Conservation (phyloP, 2,797 vertebrate genomes). For the Diplodus puntazzo region DNA sequence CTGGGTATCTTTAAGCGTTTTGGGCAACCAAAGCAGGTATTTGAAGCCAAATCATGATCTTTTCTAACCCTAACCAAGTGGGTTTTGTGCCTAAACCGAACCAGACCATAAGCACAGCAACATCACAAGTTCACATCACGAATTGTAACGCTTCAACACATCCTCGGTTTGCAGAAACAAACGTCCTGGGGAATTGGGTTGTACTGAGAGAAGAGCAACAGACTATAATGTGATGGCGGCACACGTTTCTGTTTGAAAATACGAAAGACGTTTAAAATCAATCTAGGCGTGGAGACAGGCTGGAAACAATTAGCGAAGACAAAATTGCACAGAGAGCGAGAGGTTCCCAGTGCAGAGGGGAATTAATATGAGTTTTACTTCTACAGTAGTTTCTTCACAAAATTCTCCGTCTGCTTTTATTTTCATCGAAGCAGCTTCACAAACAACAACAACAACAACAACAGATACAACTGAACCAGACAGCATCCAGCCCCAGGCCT, state of each 20-base stretch:
- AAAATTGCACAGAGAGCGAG: neutral
- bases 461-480: conserved; percentile 5
- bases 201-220: neutral
- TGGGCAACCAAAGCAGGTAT: no score
- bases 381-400: neutral
- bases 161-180: no score
- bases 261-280: neutral
- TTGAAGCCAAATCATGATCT: no score
- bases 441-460: conserved; percentile 19
- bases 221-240: neutral
- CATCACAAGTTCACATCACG: no score
- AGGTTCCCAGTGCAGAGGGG: neutral
- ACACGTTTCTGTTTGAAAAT: no score
- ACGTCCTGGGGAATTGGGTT: no score
- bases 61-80: no score
- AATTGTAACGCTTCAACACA: no score
- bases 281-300: neutral
- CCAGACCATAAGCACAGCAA: no score
- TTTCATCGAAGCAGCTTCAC: conserved; percentile 24
- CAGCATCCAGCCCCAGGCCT: conserved; percentile 23
- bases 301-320: conserved; percentile 11
- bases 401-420: conserved; percentile 34
- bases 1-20: no score
- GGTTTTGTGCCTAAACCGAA: no score
- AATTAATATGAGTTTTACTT: conserved; percentile 16